Conservation (phyloP, 2,113 vertebrate genomes). For the Oncorhynchus keta region DNA sequence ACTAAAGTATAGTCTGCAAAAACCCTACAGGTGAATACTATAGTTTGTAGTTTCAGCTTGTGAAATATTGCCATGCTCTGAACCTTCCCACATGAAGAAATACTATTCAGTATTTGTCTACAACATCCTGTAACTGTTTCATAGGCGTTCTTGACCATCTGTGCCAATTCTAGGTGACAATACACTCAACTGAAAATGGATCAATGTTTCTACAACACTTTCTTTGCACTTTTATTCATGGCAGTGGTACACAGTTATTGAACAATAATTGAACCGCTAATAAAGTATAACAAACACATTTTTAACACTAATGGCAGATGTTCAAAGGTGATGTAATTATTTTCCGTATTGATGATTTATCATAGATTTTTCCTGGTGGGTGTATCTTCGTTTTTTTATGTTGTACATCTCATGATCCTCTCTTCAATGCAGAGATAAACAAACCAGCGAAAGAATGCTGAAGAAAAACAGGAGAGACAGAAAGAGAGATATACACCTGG, state of each 20-base stretch:
- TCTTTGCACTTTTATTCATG: background rate
- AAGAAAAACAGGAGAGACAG: background rate
- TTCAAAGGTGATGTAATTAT: background rate
- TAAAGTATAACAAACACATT: background rate
- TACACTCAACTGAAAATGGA: background rate
- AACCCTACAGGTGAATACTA: too few species aligned
- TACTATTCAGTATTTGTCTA: too few species aligned
- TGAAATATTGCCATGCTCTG: too few species aligned
- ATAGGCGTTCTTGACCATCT: too few species aligned
- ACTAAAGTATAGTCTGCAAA: too few species aligned
- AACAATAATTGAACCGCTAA: background rate
- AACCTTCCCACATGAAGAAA: too few species aligned
- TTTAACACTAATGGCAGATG: background rate
- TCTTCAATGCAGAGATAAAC: background rate
- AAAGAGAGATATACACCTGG: background rate
- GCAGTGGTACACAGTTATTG: background rate
- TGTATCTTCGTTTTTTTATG: background rate
- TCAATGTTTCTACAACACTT: background rate
- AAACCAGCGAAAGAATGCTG: background rate
- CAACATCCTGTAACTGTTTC: too few species aligned
- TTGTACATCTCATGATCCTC: background rate
- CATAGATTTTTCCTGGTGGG: background rate
- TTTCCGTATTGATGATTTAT: background rate
- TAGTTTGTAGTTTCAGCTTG: too few species aligned
- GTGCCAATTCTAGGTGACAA: too few species aligned